Conservation (phyloP, 2,888 invertebrate genomes). For the Euproctis similis region DNA sequence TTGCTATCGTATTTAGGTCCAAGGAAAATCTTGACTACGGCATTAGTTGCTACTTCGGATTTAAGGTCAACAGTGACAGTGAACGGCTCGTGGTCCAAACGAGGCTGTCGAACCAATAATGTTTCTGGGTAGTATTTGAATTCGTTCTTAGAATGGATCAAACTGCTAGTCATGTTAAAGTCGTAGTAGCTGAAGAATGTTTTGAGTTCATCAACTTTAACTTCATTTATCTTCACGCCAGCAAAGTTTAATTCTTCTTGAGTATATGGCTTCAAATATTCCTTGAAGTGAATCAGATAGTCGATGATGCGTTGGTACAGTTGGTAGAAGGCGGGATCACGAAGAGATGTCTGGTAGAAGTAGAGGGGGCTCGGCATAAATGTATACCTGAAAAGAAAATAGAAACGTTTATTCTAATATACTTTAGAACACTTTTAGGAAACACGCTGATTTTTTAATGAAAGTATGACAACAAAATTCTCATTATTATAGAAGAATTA, state of each 20-base stretch:
- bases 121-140: slow-evolving; percentile 43
- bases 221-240: slow-evolving; percentile 77
- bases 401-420: too few relatives aligned
- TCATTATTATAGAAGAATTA: too few relatives aligned
- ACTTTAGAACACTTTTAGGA: too few relatives aligned
- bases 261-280: slow-evolving; percentile 74
- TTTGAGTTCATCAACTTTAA: slow-evolving; percentile 76
- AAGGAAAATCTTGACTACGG: slow-evolving; percentile 78
- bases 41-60: slow-evolving; percentile 75
- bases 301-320: slow-evolving; percentile 77
- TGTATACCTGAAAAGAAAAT: slow-evolving; percentile 49
- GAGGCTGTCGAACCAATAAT: slow-evolving; percentile 79
- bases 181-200: slow-evolving; percentile 82
- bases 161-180: slow-evolving; percentile 76
- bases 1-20: slow-evolving; percentile 81
- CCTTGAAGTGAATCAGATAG: slow-evolving; percentile 77
- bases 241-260: slow-evolving; percentile 72
- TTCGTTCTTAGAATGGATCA: slow-evolving; percentile 39
- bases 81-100: slow-evolving; percentile 83
- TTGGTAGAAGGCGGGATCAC: slow-evolving; percentile 84
- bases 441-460: too few relatives aligned
- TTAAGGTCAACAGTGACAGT: slow-evolving; percentile 75
- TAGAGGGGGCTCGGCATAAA: slow-evolving; percentile 76
- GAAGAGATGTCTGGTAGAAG: slow-evolving; percentile 78
- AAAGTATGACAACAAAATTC: too few relatives aligned